Conservation (phyloP, 2,113 vertebrate genomes). For the Elgaria multicarinata region DNA sequence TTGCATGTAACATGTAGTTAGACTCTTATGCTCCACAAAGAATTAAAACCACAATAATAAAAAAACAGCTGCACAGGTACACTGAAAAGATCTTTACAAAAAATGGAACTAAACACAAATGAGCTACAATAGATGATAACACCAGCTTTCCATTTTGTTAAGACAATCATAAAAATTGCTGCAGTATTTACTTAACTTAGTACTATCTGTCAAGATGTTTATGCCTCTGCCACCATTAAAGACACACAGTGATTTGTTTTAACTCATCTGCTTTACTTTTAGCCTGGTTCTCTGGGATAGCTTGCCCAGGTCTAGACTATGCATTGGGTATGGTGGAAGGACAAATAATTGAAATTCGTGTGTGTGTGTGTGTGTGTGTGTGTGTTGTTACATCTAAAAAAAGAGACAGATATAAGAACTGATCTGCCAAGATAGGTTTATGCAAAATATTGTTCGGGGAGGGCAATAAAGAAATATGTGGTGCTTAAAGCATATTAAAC, state of each 20-base stretch:
- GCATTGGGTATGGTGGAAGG: background rate
- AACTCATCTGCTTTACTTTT: conserved; percentile 12
- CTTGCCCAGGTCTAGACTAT: background rate
- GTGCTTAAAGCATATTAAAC: conserved; percentile 22
- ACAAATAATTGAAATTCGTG: background rate
- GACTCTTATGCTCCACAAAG: background rate
- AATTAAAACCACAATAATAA: conserved; percentile 27
- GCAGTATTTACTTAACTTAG: background rate
- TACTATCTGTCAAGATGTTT: conserved; percentile 46
- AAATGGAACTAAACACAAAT: conserved; percentile 3
- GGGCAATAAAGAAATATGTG: conserved; percentile 14
- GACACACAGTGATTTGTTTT: conserved; percentile 9
- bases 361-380: too few relatives aligned
- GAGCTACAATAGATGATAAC: background rate
- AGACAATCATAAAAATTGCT: background rate
- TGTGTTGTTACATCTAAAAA: background rate
- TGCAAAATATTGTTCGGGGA: conserved; percentile 13
- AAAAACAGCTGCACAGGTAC: conserved; percentile 46
- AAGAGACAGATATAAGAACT: background rate
- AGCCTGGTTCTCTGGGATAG: background rate
- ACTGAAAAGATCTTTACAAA: conserved; percentile 10
- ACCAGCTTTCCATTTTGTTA: background rate
- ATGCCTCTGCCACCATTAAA: background rate
- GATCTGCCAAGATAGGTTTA: background rate
- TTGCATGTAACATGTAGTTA: background rate